Percentiles rank a stretch among this genome's conserved stretches.
These are phyloP conservation scores for Junco hyemalis DNA, from an alignment of 2,113 vertebrate genomes.

Conservation along the genomic window DNA sequence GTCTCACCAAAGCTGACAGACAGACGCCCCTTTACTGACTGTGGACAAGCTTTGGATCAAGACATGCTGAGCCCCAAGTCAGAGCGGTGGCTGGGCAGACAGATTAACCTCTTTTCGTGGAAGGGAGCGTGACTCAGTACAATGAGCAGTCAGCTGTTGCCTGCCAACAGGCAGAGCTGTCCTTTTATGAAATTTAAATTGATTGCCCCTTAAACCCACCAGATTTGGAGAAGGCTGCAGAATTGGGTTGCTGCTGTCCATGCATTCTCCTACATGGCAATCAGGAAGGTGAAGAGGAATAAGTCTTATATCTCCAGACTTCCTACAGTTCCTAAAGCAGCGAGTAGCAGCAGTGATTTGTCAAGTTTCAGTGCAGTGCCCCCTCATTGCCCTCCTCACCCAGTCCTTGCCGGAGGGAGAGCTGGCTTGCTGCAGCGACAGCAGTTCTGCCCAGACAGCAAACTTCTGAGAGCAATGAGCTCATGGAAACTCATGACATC, in stretches of 20 bases:
- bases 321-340: background rate
- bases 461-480: background rate
- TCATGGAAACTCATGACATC: background rate
- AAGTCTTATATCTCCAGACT: background rate
- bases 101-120: background rate
- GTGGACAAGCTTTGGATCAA: background rate
- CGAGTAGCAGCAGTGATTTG: background rate
- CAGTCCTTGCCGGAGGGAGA: rapidly evolving
- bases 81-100: background rate
- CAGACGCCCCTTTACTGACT: background rate
- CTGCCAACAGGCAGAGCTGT: background rate
- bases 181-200: background rate
- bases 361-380: background rate
- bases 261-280: background rate
- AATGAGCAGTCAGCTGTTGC: background rate
- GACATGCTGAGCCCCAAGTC: background rate
- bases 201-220: background rate
- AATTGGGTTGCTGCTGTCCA: background rate
- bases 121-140: background rate
- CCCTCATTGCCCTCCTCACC: background rate
- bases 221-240: background rate
- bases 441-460: background rate
- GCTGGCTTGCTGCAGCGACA: background rate
- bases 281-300: background rate
- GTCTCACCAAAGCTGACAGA: background rate